phyloP scores from a whole-genome alignment of 1,140 invertebrate genomes.

The Cotesia vestalis region DNA sequence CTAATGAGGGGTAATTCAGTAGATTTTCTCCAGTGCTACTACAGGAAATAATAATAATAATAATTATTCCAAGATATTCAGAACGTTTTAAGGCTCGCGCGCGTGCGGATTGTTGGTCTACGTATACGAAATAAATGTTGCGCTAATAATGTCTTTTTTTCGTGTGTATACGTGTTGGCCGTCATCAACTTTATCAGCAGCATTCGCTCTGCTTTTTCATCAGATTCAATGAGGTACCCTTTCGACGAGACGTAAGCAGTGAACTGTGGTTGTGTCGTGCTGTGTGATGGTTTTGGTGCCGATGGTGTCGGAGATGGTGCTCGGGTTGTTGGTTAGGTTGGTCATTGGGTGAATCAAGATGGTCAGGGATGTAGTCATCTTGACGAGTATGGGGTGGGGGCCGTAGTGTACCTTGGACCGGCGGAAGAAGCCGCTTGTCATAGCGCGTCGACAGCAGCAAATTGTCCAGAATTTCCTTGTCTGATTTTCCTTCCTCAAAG shows the following conservation, averaged over 20 bases:
- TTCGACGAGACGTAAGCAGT: slow-evolving; percentile 62
- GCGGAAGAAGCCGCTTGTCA: slow-evolving; percentile 86
- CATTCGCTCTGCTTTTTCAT: slow-evolving; percentile 29
- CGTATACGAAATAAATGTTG: not conserved
- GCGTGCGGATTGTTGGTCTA: slow-evolving; percentile 1
- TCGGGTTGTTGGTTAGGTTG: slow-evolving; percentile 54
- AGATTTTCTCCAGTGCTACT: no score
- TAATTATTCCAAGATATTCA: not conserved
- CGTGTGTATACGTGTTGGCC: slow-evolving; percentile 8
- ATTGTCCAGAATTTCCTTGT: slow-evolving; percentile 88
- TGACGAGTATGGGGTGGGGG: slow-evolving; percentile 61
- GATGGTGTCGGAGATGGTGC: slow-evolving; percentile 59
- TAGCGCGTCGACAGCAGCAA: slow-evolving; percentile 81
- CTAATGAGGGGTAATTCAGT: no score
- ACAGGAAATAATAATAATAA: not conserved
- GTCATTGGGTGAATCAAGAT: slow-evolving; percentile 52
- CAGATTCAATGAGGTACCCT: slow-evolving; percentile 53
- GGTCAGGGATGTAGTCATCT: slow-evolving; percentile 59
- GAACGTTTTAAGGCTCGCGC: slow-evolving; percentile 10
- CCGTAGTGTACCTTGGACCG: slow-evolving; percentile 78
- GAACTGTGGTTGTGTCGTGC: slow-evolving; percentile 65
- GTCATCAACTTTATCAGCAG: slow-evolving; percentile 18
- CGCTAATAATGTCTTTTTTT: slow-evolving; percentile 12
- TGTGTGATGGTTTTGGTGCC: slow-evolving; percentile 58
- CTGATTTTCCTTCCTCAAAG: slow-evolving; percentile 87